These are phyloP conservation scores for Eupsilia transversa DNA, from an alignment of 2,888 invertebrate species.

Conservation along the genomic window DNA sequence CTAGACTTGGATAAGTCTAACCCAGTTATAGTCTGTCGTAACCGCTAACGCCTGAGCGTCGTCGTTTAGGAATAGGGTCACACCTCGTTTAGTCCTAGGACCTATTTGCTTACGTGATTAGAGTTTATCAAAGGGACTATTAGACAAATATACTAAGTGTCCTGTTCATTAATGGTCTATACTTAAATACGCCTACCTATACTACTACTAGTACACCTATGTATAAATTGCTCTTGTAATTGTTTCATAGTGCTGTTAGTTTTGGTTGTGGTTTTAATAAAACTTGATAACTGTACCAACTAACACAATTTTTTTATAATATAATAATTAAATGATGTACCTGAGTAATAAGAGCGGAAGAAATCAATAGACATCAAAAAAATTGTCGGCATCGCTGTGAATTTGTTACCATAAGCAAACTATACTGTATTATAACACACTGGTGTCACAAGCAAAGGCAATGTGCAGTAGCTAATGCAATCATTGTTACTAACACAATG, in stretches of 20 bases:
- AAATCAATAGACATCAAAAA: neutral
- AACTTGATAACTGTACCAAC: neutral
- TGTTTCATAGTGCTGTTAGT: neutral
- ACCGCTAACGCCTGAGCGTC: constrained; percentile 19
- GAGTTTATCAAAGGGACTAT: constrained; percentile 21
- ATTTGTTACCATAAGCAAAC: neutral
- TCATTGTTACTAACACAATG: too few species aligned
- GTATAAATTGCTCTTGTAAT: too few species aligned
- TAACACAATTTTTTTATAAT: neutral
- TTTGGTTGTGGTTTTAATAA: neutral
- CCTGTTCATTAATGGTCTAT: constrained; percentile 10
- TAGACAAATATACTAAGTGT: constrained; percentile 27
- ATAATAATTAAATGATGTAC: neutral
- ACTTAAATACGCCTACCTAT: neutral
- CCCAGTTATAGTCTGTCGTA: constrained; percentile 24
- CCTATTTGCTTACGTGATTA: constrained; percentile 39
- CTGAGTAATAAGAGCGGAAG: neutral
- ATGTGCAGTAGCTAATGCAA: neutral
- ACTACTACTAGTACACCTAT: neutral
- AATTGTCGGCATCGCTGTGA: neutral
- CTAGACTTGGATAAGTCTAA: constrained; percentile 21
- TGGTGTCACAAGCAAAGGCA: neutral
- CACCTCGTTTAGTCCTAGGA: constrained; percentile 35
- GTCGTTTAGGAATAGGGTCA: constrained; percentile 25
- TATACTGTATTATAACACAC: too few species aligned